Evolutionary conservation across 2,113 vertebrate species (phyloP).

Genomic region (Apus apus): DNA sequence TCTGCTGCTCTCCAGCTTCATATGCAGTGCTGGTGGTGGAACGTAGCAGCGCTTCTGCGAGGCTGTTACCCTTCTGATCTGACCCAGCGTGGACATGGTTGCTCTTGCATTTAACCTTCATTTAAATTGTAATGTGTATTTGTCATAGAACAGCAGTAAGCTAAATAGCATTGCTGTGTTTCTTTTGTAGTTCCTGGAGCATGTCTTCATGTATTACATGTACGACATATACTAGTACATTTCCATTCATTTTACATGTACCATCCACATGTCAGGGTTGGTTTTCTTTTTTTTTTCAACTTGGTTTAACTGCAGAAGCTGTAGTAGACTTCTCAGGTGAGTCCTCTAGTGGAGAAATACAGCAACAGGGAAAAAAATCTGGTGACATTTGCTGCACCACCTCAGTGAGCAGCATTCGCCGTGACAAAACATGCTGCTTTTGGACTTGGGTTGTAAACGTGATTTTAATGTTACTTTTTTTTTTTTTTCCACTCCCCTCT

Average conservation of each 20-base stretch:
- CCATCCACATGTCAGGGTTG: conserved; percentile 45
- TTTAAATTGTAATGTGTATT: not conserved
- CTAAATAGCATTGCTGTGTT: not conserved
- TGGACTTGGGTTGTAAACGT: not conserved
- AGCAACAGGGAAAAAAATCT: not conserved
- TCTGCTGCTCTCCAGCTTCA: not conserved
- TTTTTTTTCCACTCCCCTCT: not conserved
- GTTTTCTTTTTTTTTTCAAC: not conserved
- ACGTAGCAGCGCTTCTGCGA: not conserved
- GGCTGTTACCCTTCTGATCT: not conserved
- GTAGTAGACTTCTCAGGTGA: conserved; percentile 52
- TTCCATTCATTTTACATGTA: conserved; percentile 66
- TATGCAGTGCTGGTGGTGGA: not conserved
- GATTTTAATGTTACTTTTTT: not conserved
- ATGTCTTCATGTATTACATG: not conserved
- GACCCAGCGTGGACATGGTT: not conserved
- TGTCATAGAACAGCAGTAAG: not conserved
- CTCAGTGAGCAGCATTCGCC: not conserved
- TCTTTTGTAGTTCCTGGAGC: not conserved
- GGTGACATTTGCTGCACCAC: conserved; percentile 33
- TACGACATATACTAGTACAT: conserved; percentile 56
- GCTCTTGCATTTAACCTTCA: not conserved
- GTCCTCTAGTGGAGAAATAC: conserved; percentile 64
- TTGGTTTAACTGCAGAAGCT: conserved; percentile 43
- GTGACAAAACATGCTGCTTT: not conserved